Base-by-base conservation (phyloP, 2,113 vertebrate species). In the Corapipo altera region DNA sequence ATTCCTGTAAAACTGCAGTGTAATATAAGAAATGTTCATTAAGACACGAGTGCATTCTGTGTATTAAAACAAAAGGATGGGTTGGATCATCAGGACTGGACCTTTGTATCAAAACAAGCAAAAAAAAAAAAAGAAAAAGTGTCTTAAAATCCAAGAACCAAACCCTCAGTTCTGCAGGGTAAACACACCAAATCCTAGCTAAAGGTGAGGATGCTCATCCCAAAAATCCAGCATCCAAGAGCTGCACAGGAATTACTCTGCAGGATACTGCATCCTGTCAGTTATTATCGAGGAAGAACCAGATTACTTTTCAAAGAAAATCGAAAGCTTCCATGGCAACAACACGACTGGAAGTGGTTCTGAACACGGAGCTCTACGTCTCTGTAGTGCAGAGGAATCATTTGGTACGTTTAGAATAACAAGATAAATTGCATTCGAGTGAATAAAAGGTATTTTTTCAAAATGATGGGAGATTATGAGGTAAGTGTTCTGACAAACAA, bases 271-370 rank as follows among this genome's bases (percentile, higher is more conserved):
- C 62, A 61, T 27, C 77, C 77, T 93, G 48, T 54, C 79, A 85
- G 37, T 62, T 71, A 61, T 79, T 65, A 76, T 17, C 32, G 90
- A 59, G 78, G 54, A 88, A n/a, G 69, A 88, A 69, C 62, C 92
- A 91, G 79, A 92, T 52, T 59, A 46, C n/a, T 95, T 48, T 66
- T 54, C 73, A 73, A 57, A 79, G 81, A 57, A 73, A 89, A 84
- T 75, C 41, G 20, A 91, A 90, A 65, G 83, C 85, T 89, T 76
- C 96, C 88, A 95, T 85, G 82, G 92, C 76, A 95, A 95, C 95
- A 93, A 59, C 51, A 66, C 6, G n/a, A 84, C 37, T 8, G 1
- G 62, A 67, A 86, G 83, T 18, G 54, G 44, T 82, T 84, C 69
- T 22, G 52, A 74, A 73, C 59, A 85, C 11, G 92, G 80, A 79